Percentiles rank a stretch among this genome's conserved stretches.
Conservation (phyloP, 92 coral and sea anemone species). For the Scolanthus callimorphus region DNA sequence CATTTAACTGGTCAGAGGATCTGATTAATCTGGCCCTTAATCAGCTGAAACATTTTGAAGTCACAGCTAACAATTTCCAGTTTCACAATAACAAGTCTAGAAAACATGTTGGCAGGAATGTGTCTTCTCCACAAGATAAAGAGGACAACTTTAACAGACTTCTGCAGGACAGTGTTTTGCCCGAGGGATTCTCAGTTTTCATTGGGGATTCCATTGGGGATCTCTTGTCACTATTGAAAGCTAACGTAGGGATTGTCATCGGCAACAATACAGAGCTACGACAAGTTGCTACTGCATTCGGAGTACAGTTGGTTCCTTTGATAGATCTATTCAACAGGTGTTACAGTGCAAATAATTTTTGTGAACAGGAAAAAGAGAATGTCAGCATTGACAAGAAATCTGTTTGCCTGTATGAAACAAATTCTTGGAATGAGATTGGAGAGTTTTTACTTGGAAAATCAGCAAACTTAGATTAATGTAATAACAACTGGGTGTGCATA, state of each 20-base stretch:
- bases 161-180: constrained; percentile 8
- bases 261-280: constrained; percentile 66
- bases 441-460: too few relatives aligned
- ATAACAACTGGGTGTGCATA: too few relatives aligned
- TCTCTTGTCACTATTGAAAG: constrained; percentile 69
- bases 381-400: not conserved
- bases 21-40: constrained; percentile 60
- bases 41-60: constrained; percentile 58
- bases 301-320: constrained; percentile 63
- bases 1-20: constrained; percentile 91
- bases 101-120: constrained; percentile 48
- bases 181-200: constrained; percentile 58
- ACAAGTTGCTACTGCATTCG: constrained; percentile 79
- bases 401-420: constrained; percentile 42
- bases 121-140: constrained; percentile 76
- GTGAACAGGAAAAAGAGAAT: not conserved
- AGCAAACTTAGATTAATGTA: too few relatives aligned
- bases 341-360: not conserved
- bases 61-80: constrained; percentile 71
- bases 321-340: constrained; percentile 21
- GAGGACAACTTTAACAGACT: constrained; percentile 60
- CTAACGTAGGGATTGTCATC: constrained; percentile 85
- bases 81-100: constrained; percentile 58
- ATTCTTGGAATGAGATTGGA: constrained; percentile 88
- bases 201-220: constrained; percentile 92